phyloP scores from a whole-genome alignment of 2,888 invertebrate genomes.

The Aporophyla nigra region DNA sequence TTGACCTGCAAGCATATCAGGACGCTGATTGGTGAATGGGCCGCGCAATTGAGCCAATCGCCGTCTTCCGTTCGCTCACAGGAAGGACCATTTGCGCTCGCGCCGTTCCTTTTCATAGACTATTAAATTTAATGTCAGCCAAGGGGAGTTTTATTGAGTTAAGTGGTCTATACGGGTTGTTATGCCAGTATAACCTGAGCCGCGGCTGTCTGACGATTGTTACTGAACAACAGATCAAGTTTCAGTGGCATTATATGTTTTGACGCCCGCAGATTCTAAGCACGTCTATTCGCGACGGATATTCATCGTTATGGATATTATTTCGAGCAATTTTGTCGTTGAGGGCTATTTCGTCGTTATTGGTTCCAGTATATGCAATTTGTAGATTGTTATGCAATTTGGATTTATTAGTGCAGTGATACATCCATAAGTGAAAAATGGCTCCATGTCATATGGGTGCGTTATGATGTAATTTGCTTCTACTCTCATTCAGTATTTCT shows the following conservation, averaged over 20 bases:
- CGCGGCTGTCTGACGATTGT: constrained; percentile 55
- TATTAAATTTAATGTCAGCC: constrained; percentile 88
- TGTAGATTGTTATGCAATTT: constrained; percentile 77
- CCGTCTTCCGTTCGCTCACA: constrained; percentile 88
- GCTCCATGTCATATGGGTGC: constrained; percentile 45
- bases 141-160: constrained; percentile 90
- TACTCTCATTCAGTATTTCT: constrained; percentile 27
- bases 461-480: constrained; percentile 31
- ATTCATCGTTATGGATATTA: constrained; percentile 84
- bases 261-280: constrained; percentile 85
- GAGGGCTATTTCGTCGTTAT: constrained; percentile 77
- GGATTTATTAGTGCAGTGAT: constrained; percentile 64
- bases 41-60: constrained; percentile 89
- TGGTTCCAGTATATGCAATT: constrained; percentile 74
- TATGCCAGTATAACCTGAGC: constrained; percentile 76
- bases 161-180: constrained; percentile 87
- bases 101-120: constrained; percentile 88
- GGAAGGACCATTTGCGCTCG: constrained; percentile 86
- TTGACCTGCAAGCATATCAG: constrained; percentile 73
- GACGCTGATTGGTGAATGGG: constrained; percentile 89
- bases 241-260: constrained; percentile 73
- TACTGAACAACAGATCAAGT: constrained; percentile 63
- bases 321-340: constrained; percentile 86
- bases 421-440: constrained; percentile 47
- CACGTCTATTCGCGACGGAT: constrained; percentile 82